phyloP scores from a whole-genome alignment of 2,113 vertebrate species.

The Piprites chloris region DNA sequence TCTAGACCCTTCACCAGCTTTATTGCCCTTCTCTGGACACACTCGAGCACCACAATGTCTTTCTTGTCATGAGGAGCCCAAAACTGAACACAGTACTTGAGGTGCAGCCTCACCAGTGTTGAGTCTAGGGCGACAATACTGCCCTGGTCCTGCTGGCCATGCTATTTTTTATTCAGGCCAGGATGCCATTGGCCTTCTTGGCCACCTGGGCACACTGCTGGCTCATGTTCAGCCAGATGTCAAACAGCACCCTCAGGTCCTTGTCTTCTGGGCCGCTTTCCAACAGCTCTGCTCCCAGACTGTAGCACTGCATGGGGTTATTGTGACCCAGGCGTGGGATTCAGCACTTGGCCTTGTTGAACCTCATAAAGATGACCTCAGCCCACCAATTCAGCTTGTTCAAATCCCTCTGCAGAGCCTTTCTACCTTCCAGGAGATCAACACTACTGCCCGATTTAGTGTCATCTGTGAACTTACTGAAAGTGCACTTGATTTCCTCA shows the following conservation, averaged over 20 bases:
- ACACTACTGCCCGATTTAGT: neutral
- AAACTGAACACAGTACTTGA: neutral
- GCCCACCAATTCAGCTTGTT: fast-evolving
- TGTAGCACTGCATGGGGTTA: neutral
- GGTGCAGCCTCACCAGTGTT: fast-evolving
- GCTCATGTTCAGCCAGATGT: neutral
- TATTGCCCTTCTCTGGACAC: neutral
- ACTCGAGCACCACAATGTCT: fast-evolving
- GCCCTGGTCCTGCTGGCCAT: neutral
- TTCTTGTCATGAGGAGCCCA: neutral
- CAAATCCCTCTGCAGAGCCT: neutral
- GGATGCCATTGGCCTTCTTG: neutral
- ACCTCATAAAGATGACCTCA: neutral
- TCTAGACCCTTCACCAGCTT: neutral
- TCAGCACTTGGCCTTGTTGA: neutral
- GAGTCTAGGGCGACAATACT: fast-evolving
- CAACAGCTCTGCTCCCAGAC: neutral
- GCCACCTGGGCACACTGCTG: neutral
- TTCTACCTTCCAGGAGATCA: neutral
- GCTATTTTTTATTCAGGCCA: neutral
- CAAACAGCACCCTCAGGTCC: fast-evolving
- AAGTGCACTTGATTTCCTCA: neutral
- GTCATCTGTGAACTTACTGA: neutral
- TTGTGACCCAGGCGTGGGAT: neutral
- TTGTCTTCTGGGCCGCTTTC: neutral